Base-by-base conservation (phyloP, 2,888 invertebrate species). In the Pammene fasciana region DNA sequence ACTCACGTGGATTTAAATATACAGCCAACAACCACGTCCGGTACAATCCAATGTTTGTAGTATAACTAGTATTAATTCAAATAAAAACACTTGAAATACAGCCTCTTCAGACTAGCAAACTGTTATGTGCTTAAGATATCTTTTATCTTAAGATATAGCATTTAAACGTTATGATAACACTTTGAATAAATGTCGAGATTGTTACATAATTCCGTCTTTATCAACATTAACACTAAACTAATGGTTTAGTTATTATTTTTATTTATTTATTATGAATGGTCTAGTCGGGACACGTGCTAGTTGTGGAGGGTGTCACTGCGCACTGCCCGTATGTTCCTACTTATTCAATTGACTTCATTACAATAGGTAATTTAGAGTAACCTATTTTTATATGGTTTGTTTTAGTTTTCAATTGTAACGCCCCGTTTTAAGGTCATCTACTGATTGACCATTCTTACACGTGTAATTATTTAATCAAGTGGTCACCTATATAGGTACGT, bases 271-370 rank as follows among this genome's bases (percentile, higher is more conserved):
- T n/a, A n/a, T n/a, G n/a, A 48, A 38, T 50, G 14, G 26, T 26
- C 4, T 26, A 26, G n/a, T 52, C 18, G 34, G 11, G 26, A 18
- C 71, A 74, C 86, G 81, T 76, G 79, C 73, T 38, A 55, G 74
- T 72, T 68, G 71, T 71, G 71, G 72, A 71, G 73, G 72, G 72
- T 76, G 72, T 73, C 72, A 75, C 74, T 75, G 75, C 67, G 73
- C 65, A 86, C 84, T 85, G 79, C 67, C 73, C 76, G 74, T 67
- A 14, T 13, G 75, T 11, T 11, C 43, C 71, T 72, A 74, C 72
- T 75, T 71, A 72, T 73, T 75, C 86, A 90, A 91, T 91, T 91
- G 92, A 82, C 82, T 89, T 86, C 86, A 90, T 90, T 91, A 76
- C 86, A 88, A 88, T 90, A 85, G 70, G 60, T 70, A 70, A 65